Percentiles rank a stretch among this genome's conserved stretches.
phyloP scores from a whole-genome alignment of 2,797 vertebrate species.

The Anolis apletophallus region DNA sequence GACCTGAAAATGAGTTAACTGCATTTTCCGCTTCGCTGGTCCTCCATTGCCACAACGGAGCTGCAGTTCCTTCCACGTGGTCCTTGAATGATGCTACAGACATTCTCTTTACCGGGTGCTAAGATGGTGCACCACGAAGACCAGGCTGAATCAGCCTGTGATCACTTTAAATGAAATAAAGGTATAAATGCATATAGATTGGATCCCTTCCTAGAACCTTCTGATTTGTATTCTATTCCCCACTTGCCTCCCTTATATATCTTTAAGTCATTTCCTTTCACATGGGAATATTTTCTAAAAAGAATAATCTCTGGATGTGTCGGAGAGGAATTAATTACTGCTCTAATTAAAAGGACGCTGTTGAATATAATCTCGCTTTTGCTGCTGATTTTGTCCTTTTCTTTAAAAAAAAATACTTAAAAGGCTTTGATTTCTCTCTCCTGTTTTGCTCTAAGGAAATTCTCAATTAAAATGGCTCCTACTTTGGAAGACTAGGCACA shows the following conservation, averaged over 20 bases:
- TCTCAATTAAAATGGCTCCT: constrained; percentile 52
- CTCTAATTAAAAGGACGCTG: constrained; percentile 63
- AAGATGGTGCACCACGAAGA: constrained; percentile 26
- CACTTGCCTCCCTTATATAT: constrained; percentile 46
- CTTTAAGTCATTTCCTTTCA: constrained; percentile 67
- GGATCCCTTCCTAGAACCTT: constrained; percentile 48
- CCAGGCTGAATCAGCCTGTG: constrained; percentile 36
- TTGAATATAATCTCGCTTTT: constrained; percentile 62
- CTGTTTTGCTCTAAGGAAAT: constrained; percentile 42
- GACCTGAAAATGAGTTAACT: constrained; percentile 39
- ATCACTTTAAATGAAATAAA: constrained; percentile 54
- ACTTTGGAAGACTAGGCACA: constrained; percentile 59
- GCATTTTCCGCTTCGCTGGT: constrained; percentile 53
- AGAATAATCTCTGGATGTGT: constrained; percentile 53
- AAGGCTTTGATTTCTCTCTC: constrained; percentile 56
- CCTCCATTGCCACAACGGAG: neutral
- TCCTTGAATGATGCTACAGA: neutral
- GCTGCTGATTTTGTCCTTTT: constrained; percentile 62
- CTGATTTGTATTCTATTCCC: constrained; percentile 53
- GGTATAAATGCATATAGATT: constrained; percentile 20
- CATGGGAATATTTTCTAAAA: constrained; percentile 63
- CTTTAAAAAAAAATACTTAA: constrained; percentile 16
- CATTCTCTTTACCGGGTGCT: constrained; percentile 44
- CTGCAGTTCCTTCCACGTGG: constrained; percentile 1
- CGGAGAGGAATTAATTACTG: constrained; percentile 64